Percentiles rank a stretch among this genome's conserved stretches.
Evolutionary conservation across 2,888 invertebrate genomes (phyloP).

Genomic region (Drosophila hawaiiensis): DNA sequence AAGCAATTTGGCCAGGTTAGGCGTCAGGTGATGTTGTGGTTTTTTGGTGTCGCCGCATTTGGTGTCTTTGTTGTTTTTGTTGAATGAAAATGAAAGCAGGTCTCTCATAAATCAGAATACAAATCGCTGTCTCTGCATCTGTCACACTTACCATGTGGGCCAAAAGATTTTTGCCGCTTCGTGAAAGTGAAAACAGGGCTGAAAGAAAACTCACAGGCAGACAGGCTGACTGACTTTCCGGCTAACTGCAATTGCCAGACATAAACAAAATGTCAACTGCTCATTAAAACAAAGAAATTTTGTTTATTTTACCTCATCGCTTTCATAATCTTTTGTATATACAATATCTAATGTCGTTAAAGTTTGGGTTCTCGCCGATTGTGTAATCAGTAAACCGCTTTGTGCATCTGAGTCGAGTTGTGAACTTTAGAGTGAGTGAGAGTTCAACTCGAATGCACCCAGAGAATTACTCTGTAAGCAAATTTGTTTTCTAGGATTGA

Average conservation of each 20-base stretch:
- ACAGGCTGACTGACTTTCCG: constrained; percentile 2
- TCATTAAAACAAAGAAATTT: constrained; percentile 64
- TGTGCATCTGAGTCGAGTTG: constrained; percentile 33
- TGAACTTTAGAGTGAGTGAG: constrained; percentile 57
- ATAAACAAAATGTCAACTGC: constrained; percentile 37
- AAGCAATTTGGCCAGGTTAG: constrained; percentile 56
- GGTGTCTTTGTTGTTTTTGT: constrained; percentile 51
- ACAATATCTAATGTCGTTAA: constrained; percentile 10
- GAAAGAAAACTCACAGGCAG: neutral
- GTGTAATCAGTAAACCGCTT: constrained; percentile 26
- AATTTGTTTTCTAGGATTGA: neutral
- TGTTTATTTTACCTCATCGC: constrained; percentile 63
- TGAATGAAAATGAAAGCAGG: constrained; percentile 77
- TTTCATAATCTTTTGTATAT: constrained; percentile 44
- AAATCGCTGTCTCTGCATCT: constrained; percentile 10
- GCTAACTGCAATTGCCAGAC: constrained; percentile 44
- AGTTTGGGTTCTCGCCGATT: constrained; percentile 18
- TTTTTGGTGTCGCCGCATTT: constrained; percentile 42
- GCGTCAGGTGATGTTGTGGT: constrained; percentile 35
- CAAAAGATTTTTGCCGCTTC: constrained; percentile 39
- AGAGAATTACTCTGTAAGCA: neutral
- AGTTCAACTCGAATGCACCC: constrained; percentile 38
- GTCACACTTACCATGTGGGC: constrained; percentile 43
- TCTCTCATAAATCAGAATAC: constrained; percentile 58
- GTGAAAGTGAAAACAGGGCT: constrained; percentile 65